Evolutionary conservation across 2,888 invertebrate species (phyloP), one percentile per base, ranked within the genome.

Genomic region (Deroplatys truncata): DNA sequence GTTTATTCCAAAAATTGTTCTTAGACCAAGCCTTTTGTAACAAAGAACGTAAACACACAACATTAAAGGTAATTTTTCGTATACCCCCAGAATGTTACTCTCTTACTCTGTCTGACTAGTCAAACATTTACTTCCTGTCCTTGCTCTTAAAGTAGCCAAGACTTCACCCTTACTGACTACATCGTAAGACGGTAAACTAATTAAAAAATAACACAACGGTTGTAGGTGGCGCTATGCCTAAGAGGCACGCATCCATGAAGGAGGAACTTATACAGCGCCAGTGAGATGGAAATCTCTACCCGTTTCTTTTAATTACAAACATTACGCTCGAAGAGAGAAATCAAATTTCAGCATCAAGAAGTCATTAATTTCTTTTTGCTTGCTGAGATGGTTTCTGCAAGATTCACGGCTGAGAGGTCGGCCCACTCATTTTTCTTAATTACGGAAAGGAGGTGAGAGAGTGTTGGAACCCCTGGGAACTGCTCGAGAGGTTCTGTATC

Each of bases 351-450:
- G 25, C 56, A 72, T 72, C 56, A 72, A 72, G 56, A 72, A 72
- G 56, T 72, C 56, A 72, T 72, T 72, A 72, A 72, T 72, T 72
- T 72, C 56, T 16, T 72, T 72, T 72, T 72, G 56, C 56, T 72
- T 72, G 56, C 56, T 72, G 56, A 72, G 56, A 72, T 72, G 56
- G 56, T 72, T 72, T 72, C 56, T 72, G 56, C 56, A 72, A 72
- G 56, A 72, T 72, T 72, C 56, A 72, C 56, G 56, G 56, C 56
- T 72, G 56, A 72, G 56, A 72, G 56, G 56, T 72, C 56, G 56
- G 56, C 56, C 56, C 56, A 72, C 72, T 86, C 86, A 82, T 86
- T 86, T 86, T 86, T 86, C 86, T 86, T 86, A 86, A 86, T 86
- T 86, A 86, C 86, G 86, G 29, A 72, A 31, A 86, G 16, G 86